Percentiles rank a stretch among this genome's conserved stretches.
These are phyloP conservation scores for Protomyctophum bolini DNA, from an alignment of 2,113 vertebrate genomes.

Conservation along the genomic window DNA sequence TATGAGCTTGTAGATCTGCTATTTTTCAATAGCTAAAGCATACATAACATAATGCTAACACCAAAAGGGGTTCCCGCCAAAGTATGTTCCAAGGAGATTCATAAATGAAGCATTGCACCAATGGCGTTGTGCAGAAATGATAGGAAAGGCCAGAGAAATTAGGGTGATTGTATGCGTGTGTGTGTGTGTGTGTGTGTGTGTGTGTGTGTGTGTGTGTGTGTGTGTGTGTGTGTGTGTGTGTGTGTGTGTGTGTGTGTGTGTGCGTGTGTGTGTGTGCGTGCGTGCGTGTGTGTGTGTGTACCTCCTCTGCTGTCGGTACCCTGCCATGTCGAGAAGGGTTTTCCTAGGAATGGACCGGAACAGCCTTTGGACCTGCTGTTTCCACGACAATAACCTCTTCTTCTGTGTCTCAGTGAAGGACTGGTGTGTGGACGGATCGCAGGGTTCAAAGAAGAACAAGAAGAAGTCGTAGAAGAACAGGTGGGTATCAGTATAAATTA, in stretches of 20 bases:
- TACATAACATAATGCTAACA: too few species aligned
- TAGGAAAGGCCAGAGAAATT: too few species aligned
- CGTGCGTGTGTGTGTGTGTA: conserved; percentile 45
- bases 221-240: not conserved
- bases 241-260: conserved; percentile 1
- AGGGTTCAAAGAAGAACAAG: not conserved
- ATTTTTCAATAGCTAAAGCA: too few species aligned
- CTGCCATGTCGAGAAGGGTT: conserved; percentile 94
- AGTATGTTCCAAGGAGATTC: too few species aligned
- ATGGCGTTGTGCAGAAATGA: too few species aligned
- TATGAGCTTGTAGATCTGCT: too few species aligned
- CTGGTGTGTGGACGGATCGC: conserved; percentile 68
- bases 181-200: conserved; percentile 1
- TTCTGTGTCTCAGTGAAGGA: conserved; percentile 98
- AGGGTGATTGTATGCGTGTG: not conserved
- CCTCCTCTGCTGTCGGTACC: conserved; percentile 93
- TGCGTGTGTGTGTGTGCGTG: not conserved
- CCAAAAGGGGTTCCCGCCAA: too few species aligned
- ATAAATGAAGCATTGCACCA: too few species aligned
- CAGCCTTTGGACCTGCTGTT: conserved; percentile 99
- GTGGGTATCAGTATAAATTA: not conserved
- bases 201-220: not conserved
- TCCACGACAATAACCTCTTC: conserved; percentile 99
- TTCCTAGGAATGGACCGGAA: conserved; percentile 98
- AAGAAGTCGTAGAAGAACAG: not conserved